A percentile compares a stretch with the other conserved stretches of the same genome.
Conservation (phyloP, 2,888 invertebrate species). For the Stenoptilia bipunctidactyla region DNA sequence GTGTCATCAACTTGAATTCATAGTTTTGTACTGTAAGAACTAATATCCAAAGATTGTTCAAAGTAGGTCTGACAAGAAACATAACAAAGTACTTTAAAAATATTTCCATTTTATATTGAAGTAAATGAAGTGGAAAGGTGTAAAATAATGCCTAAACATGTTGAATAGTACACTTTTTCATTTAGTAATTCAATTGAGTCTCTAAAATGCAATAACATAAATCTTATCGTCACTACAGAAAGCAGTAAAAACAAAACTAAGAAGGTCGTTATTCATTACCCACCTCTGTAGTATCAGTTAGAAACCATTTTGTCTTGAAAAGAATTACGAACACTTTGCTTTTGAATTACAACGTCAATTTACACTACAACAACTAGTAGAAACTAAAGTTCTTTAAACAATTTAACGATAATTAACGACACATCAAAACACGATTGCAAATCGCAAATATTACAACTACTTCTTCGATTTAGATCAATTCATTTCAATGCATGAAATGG, state of each 20-base stretch:
- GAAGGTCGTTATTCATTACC: constrained; percentile 3
- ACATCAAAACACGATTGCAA: constrained; percentile 27
- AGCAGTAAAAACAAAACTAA: constrained; percentile 6
- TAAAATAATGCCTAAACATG: no score
- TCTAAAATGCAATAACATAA: constrained; percentile 1
- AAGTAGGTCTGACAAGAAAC: no score
- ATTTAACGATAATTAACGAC: constrained; percentile 19
- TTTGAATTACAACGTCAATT: constrained; percentile 22
- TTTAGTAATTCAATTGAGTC: neutral
- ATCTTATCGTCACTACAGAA: constrained; percentile 5
- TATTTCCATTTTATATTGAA: neutral
- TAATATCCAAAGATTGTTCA: no score
- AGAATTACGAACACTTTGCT: constrained; percentile 14
- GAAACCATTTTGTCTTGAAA: constrained; percentile 19
- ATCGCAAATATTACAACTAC: constrained; percentile 25
- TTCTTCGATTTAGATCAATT: constrained; percentile 26
- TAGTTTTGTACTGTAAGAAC: no score
- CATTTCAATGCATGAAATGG: constrained; percentile 28
- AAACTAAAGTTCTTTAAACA: constrained; percentile 24
- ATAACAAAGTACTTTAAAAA: no score
- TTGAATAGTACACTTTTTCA: neutral
- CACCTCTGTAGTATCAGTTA: constrained; percentile 10
- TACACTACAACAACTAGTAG: constrained; percentile 29
- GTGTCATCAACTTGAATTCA: no score
- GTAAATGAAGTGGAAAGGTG: no score